Percentiles rank a stretch among this genome's conserved stretches.
These are phyloP conservation scores for Hermaeophaga mercurialis DNA, from an alignment of 2,888 invertebrate genomes.

Conservation along the genomic window DNA sequence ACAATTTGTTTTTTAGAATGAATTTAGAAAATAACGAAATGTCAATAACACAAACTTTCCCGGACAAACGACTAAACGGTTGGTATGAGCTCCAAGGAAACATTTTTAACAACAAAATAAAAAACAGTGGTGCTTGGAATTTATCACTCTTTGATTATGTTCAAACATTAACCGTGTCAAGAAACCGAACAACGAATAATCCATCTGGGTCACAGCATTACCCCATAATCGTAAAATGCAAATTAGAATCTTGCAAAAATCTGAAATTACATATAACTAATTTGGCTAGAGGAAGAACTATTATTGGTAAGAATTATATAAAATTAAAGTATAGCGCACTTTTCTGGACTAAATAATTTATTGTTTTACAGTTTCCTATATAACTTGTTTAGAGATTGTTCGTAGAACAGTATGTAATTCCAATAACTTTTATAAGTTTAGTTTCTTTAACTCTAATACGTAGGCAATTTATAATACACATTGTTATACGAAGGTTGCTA, in stretches of 20 bases:
- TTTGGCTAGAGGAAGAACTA: conserved; percentile 68
- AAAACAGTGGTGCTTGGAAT: conserved; percentile 75
- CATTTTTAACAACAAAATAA: conserved; percentile 66
- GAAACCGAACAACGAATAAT: conserved; percentile 60
- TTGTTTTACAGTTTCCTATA: too few relatives aligned
- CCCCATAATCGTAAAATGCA: conserved; percentile 68
- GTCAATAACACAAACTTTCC: conserved; percentile 81
- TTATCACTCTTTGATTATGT: conserved; percentile 70
- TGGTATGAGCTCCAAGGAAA: conserved; percentile 69
- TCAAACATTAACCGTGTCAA: conserved; percentile 70
- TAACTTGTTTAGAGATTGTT: too few relatives aligned
- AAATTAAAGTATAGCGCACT: too few relatives aligned
- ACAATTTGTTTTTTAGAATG: conserved; percentile 63
- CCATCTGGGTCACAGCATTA: conserved; percentile 48
- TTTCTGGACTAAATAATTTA: too few relatives aligned
- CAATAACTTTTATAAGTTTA: too few relatives aligned
- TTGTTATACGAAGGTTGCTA: too few relatives aligned
- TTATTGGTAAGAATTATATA: conserved; percentile 62
- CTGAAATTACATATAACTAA: conserved; percentile 79
- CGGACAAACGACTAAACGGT: conserved; percentile 77
- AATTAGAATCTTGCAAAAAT: conserved; percentile 76
- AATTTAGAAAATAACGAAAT: conserved; percentile 69
- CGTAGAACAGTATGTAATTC: too few relatives aligned
- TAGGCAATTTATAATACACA: too few relatives aligned
- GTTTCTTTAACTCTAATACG: too few relatives aligned